Evolutionary conservation across 2,113 vertebrate species (phyloP), one percentile per base, ranked within the genome.

Genomic region (Sprattus sprattus): DNA sequence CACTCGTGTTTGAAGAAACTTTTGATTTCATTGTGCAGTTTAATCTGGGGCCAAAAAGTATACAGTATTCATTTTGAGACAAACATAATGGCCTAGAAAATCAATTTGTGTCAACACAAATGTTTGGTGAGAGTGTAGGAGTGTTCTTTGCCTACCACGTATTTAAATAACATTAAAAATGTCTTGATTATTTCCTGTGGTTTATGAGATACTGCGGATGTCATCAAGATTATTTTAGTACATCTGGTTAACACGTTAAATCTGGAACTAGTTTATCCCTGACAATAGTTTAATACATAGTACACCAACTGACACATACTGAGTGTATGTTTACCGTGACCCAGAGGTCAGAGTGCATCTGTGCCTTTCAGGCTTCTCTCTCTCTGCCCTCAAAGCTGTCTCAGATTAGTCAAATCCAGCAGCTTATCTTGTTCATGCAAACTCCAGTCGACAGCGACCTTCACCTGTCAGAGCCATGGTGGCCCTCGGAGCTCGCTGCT

Each of bases 381-480:
- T 52, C 85, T 87, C 85, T 78, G 75, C 46, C 54, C 67, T 87
- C 85, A 32, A 81, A 0, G 81, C 86, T 88, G 82, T 91, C 28
- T 78, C 90, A 93, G 89, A 92, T 93, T 92, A 93, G 88, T 85
- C 84, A 90, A 91, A 92, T 91, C 89, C 87, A 84, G 78, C 84
- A 86, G 84, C 32, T 93, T 91, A 94, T 93, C 89, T n/a, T 11
- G 47, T 39, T 67, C 85, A 11, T 84, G 75, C 83, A 90, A 75
- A 82, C 86, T 46, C 86, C 80, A 82, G 45, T 10, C 81, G 83
- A n/a, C 45, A 84, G 52, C 83, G 80, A 92, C 91, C 88, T 91
- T 86, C 52, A 39, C 84, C 60, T 85, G 81, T 45, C 52, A 85
- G 71, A 16, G 67, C 82, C 60, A 75, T 54, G 25, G 71, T 39